Percentiles rank a stretch among this genome's conserved stretches.
These are phyloP conservation scores for Pseudoatta argentina DNA, from an alignment of 1,140 invertebrate genomes.

Conservation along the genomic window DNA sequence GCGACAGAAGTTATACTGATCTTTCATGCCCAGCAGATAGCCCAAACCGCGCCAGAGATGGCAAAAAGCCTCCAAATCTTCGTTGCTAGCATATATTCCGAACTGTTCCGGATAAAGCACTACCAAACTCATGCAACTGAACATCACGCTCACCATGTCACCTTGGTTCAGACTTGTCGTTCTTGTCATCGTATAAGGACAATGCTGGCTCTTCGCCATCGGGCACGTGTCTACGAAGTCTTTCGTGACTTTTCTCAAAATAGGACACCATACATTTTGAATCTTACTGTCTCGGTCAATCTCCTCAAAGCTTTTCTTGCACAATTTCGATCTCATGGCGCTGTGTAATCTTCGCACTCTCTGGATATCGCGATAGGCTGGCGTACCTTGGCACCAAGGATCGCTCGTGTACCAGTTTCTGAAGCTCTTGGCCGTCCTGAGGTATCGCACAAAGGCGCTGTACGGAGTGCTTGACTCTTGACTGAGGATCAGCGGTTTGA, in stretches of 20 bases:
- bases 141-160: conserved; percentile 93
- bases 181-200: conserved; percentile 81
- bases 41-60: conserved; percentile 94
- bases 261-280: conserved; percentile 86
- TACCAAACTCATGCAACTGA: conserved; percentile 92
- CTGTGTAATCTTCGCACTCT: conserved; percentile 85
- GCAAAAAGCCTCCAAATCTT: conserved; percentile 91
- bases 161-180: conserved; percentile 88
- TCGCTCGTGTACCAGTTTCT: conserved; percentile 86
- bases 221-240: conserved; percentile 73
- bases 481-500: conserved; percentile 89
- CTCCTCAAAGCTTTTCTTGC: conserved; percentile 59
- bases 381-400: conserved; percentile 83
- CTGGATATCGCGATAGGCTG: conserved; percentile 83
- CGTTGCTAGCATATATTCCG: conserved; percentile 87
- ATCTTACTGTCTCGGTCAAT: conserved; percentile 71
- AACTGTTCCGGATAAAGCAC: conserved; percentile 89
- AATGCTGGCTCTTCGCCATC: conserved; percentile 85
- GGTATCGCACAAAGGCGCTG: conserved; percentile 91
- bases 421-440: conserved; percentile 85
- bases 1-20: conserved; percentile 89
- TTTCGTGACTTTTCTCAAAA: conserved; percentile 40
- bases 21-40: conserved; percentile 92
- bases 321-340: conserved; percentile 79
- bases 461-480: conserved; percentile 88